phyloP scores from a whole-genome alignment of 2,113 vertebrate species.

The Cromileptes altivelis region DNA sequence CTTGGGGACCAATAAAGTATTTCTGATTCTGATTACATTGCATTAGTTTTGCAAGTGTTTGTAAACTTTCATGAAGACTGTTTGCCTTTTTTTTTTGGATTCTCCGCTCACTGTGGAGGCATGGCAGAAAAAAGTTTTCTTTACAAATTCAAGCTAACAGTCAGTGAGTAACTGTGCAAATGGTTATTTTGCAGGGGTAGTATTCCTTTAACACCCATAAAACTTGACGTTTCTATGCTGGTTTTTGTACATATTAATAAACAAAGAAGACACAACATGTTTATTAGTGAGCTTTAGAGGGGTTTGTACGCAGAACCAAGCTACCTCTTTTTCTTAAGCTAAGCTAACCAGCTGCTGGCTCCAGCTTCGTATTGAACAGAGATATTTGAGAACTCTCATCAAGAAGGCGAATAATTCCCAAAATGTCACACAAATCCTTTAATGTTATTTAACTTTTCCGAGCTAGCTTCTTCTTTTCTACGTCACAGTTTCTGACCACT shows the following conservation, averaged over 20 bases:
- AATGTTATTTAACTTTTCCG: conserved; percentile 2
- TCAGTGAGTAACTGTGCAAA: too few relatives aligned
- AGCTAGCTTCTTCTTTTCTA: not conserved
- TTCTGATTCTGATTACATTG: too few relatives aligned
- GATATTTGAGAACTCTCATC: not conserved
- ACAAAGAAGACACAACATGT: not conserved
- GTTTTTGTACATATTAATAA: not conserved
- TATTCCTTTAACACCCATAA: not conserved
- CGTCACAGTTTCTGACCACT: not conserved
- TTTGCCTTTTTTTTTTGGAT: too few relatives aligned
- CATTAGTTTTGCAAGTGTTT: too few relatives aligned
- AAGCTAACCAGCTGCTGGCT: not conserved
- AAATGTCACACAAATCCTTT: not conserved
- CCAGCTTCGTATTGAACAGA: not conserved
- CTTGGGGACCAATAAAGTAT: too few relatives aligned
- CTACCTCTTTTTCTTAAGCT: too few relatives aligned
- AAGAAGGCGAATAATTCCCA: not conserved
- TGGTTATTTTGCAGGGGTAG: too few relatives aligned
- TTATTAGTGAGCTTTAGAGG: not conserved
- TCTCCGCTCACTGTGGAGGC: too few relatives aligned
- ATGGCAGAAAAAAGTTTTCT: too few relatives aligned
- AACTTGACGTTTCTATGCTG: not conserved
- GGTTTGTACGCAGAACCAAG: not conserved
- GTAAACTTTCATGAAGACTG: too few relatives aligned
- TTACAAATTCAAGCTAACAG: too few relatives aligned